These are phyloP conservation scores for Stichopus horrens DNA, from an alignment of 53 echinoderm and acorn worm genomes.

Conservation along the genomic window DNA sequence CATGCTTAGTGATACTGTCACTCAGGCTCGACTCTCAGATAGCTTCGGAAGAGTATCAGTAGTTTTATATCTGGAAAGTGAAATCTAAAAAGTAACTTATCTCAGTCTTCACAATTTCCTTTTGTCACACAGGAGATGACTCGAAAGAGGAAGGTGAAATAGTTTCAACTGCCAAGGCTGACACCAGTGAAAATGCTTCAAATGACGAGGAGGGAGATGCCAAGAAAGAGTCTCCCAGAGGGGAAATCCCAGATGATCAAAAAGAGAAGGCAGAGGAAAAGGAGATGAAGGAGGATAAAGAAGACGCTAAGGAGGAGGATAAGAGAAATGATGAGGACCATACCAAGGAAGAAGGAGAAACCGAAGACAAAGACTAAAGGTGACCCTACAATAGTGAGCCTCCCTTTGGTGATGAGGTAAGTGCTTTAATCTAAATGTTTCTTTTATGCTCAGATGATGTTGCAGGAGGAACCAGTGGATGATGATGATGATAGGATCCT, in stretches of 20 bases:
- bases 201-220: not conserved
- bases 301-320: not conserved
- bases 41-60: no score
- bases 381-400: constrained; percentile 34
- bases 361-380: constrained; percentile 39
- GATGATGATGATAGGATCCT: no score
- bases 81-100: no score
- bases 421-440: not conserved
- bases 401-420: constrained; percentile 7
- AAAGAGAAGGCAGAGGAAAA: constrained; percentile 24
- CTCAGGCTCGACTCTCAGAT: no score
- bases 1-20: no score
- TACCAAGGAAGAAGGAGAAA: constrained; percentile 37
- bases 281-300: not conserved
- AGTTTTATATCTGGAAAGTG: no score
- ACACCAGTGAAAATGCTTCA: not conserved
- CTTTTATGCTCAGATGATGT: constrained; percentile 26
- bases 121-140: not conserved
- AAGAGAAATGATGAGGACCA: not conserved
- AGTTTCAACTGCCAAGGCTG: constrained; percentile 29
- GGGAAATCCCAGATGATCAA: not conserved
- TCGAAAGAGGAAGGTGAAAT: constrained; percentile 21
- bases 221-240: not conserved
- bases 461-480: constrained; percentile 4
- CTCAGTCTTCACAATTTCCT: not conserved